A percentile compares a stretch with the other conserved stretches of the same genome.
These are phyloP conservation scores for Silurus lanzhouensis DNA, from an alignment of 2,797 vertebrate genomes.

Conservation along the genomic window DNA sequence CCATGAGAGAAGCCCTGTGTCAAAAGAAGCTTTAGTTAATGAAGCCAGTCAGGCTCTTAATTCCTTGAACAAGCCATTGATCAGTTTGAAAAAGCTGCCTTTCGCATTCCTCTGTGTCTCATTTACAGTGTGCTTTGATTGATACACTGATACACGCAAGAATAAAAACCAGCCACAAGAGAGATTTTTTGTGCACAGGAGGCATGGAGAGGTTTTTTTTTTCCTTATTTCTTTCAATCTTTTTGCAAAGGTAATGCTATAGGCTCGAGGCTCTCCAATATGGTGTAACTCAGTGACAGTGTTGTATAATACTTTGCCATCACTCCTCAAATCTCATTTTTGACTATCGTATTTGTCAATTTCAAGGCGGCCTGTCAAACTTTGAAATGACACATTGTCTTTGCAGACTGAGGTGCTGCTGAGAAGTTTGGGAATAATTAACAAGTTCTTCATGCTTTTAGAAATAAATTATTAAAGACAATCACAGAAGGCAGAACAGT, in stretches of 20 bases:
- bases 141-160: conserved; percentile 71
- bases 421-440: conserved; percentile 4
- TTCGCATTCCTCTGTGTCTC: conserved; percentile 75
- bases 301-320: conserved; percentile 25
- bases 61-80: conserved; percentile 76
- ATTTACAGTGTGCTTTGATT: conserved; percentile 77
- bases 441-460: background rate
- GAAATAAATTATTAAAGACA: conserved; percentile 18
- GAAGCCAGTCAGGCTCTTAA: conserved; percentile 72
- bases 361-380: conserved; percentile 35
- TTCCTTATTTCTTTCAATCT: conserved; percentile 53
- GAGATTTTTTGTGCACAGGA: conserved; percentile 46
- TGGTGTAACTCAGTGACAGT: conserved; percentile 66
- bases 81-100: conserved; percentile 73
- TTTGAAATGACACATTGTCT: conserved; percentile 42
- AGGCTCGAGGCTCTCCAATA: conserved; percentile 59
- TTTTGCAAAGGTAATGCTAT: conserved; percentile 63
- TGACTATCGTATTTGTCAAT: conserved; percentile 39
- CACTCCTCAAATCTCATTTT: conserved; percentile 51
- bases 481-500: background rate
- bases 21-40: conserved; percentile 71
- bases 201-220: conserved; percentile 59
- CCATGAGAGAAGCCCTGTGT: conserved; percentile 58
- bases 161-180: conserved; percentile 70
- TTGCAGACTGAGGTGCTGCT: conserved; percentile 15